phyloP scores from a whole-genome alignment of 1,140 invertebrate genomes.

The Ephestia elutella region DNA sequence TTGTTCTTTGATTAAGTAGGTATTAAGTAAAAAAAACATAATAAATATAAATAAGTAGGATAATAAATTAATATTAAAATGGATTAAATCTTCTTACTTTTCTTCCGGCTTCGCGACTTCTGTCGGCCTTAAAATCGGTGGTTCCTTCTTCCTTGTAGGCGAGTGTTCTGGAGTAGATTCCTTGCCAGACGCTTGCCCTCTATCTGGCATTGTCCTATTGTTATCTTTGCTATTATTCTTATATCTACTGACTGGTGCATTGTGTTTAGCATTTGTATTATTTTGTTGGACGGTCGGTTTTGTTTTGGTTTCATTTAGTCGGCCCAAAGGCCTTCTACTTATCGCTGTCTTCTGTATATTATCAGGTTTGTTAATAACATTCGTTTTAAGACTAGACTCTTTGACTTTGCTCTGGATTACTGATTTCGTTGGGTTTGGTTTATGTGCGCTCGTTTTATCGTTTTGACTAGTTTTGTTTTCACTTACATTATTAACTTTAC shows the following conservation, averaged over 20 bases:
- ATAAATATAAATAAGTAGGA: too few relatives aligned
- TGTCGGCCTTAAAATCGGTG: slow-evolving; percentile 4
- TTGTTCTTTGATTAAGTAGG: too few relatives aligned
- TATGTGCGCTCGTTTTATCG: slow-evolving; percentile 45
- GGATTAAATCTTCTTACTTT: not conserved
- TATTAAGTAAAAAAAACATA: too few relatives aligned
- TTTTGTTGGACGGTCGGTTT: slow-evolving; percentile 31
- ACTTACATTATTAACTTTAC: slow-evolving; percentile 63
- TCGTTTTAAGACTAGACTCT: slow-evolving; percentile 65
- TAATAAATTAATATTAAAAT: too few relatives aligned
- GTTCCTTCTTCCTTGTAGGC: slow-evolving; percentile 54
- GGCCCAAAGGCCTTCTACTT: slow-evolving; percentile 48
- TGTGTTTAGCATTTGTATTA: slow-evolving; percentile 33
- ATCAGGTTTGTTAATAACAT: slow-evolving; percentile 34
- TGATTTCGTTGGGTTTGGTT: slow-evolving; percentile 63
- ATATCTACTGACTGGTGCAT: slow-evolving; percentile 35
- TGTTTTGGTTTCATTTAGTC: slow-evolving; percentile 42
- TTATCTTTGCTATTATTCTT: slow-evolving; percentile 55
- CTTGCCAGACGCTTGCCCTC: slow-evolving; percentile 76
- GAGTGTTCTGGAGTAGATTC: slow-evolving; percentile 76
- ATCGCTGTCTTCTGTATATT: slow-evolving; percentile 31
- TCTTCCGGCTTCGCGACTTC: not conserved
- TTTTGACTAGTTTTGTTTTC: slow-evolving; percentile 69
- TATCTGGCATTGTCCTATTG: slow-evolving; percentile 48
- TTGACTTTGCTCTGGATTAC: slow-evolving; percentile 55